These are phyloP conservation scores for Macaria liturata DNA, from an alignment of 2,888 invertebrate genomes.

Conservation along the genomic window DNA sequence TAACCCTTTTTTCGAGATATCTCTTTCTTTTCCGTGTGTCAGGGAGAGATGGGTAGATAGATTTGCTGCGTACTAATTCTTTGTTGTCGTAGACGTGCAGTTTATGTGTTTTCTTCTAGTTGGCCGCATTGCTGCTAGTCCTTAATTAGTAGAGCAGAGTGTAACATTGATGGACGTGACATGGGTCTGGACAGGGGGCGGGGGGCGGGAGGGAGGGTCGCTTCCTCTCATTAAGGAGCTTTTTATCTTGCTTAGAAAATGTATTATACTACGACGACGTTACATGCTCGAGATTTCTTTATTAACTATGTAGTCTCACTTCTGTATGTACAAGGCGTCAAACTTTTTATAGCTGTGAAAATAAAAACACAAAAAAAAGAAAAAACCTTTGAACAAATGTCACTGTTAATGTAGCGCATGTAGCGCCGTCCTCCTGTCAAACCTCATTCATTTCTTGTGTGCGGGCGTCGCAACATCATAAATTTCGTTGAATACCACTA, in stretches of 20 bases:
- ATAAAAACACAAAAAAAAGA: too few species aligned
- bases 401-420: too few species aligned
- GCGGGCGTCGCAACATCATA: too few species aligned
- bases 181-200: not conserved
- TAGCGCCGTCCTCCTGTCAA: too few species aligned
- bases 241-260: constrained; percentile 1
- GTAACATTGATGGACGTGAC: constrained; percentile 15
- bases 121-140: constrained; percentile 14
- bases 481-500: too few species aligned
- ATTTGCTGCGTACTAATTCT: constrained; percentile 25
- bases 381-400: too few species aligned
- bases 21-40: constrained; percentile 8
- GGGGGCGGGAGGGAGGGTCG: not conserved
- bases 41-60: constrained; percentile 7
- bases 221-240: constrained; percentile 13
- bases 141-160: constrained; percentile 19
- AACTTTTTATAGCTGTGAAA: too few species aligned
- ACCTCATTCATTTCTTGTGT: too few species aligned
- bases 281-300: too few species aligned
- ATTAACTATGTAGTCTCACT: too few species aligned
- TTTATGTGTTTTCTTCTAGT: not conserved
- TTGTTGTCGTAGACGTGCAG: constrained; percentile 2
- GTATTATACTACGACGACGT: too few species aligned
- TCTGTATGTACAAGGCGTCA: too few species aligned
- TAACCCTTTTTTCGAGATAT: not conserved